Evolutionary conservation across 2,797 vertebrate genomes (phyloP).

Genomic region (Oreochromis grahami): DNA sequence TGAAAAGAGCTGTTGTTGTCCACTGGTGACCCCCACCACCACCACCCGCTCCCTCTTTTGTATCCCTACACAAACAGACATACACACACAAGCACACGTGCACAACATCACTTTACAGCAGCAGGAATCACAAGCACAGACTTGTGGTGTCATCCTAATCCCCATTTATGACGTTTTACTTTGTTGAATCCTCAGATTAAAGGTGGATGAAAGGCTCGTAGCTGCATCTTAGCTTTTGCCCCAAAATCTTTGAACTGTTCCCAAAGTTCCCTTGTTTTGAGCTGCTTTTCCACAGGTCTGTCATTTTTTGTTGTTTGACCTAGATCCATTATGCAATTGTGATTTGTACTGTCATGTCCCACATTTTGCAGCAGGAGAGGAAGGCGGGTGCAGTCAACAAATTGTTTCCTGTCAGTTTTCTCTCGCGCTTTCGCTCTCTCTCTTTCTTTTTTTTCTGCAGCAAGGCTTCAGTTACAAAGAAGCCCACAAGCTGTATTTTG

Average conservation of each 20-base stretch:
- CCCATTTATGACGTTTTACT: conserved; percentile 1
- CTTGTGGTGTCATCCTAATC: conserved; percentile 20
- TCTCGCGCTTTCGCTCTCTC: background rate
- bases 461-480: background rate
- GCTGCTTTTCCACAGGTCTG: background rate
- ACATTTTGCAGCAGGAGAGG: background rate
- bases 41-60: background rate
- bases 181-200: conserved; percentile 30
- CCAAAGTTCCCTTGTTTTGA: background rate
- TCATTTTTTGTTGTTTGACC: conserved; percentile 26
- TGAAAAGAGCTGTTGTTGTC: conserved; percentile 63
- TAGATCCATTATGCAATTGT: conserved; percentile 22
- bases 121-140: background rate
- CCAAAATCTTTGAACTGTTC: background rate
- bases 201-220: background rate
- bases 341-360: conserved; percentile 27
- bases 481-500: conserved; percentile 10
- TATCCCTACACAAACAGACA: background rate
- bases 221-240: background rate
- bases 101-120: background rate
- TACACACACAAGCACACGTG: background rate
- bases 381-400: conserved; percentile 9
- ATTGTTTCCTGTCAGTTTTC: background rate
- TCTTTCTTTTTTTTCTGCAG: background rate
- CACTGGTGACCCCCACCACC: conserved; percentile 1